Base-by-base conservation (phyloP, 2,888 invertebrate species). In the Crossocerus cetratus region DNA sequence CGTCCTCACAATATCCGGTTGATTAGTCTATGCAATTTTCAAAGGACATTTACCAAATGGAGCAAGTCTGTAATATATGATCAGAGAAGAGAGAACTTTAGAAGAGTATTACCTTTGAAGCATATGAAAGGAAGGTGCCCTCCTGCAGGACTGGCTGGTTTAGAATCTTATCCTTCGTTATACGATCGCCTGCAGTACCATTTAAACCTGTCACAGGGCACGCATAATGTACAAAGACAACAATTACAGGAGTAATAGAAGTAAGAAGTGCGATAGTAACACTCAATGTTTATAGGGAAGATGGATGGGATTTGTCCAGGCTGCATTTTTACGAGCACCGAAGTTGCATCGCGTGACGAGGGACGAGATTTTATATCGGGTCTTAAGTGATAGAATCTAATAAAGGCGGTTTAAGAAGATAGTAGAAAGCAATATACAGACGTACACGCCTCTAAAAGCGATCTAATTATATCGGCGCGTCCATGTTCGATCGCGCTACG, bases 1-100 rank as follows among this genome's bases (percentile, higher is more conserved):
- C 3, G 93, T 91, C 74, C 93, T 86, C 11, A 94, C 92, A 62
- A 93, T 91, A 84, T 93, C 93, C 49, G 91, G 88, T 81, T 92
- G 91, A 72, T 92, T 91, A 55, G 90, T 84, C 92, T 93, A 77
- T 45, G 64, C 16, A 56, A 61, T 53, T 53, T 60, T 44, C 21
- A 2, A 56, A 53, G 18, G 22, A 70, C 5, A 59, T 18, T 45
- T 59, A 49, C 8, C 3, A 49, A 49, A 49, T 49, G 14, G 14
- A n/a, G 3, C 0, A 20, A 11, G 42, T 2, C n/a, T 21, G 2
- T 54, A 20, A 22, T 11, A 32, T 20, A 3, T 4, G 2, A 14
- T 58, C 22, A 42, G 16, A 32, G 5, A 23, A 4, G 11, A 13
- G 21, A 11, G 11, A 42, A 18, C 21, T 20, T 20, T 20, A 13